Evolutionary conservation across 1,140 invertebrate genomes (phyloP).

Genomic region (Formica selysi): DNA sequence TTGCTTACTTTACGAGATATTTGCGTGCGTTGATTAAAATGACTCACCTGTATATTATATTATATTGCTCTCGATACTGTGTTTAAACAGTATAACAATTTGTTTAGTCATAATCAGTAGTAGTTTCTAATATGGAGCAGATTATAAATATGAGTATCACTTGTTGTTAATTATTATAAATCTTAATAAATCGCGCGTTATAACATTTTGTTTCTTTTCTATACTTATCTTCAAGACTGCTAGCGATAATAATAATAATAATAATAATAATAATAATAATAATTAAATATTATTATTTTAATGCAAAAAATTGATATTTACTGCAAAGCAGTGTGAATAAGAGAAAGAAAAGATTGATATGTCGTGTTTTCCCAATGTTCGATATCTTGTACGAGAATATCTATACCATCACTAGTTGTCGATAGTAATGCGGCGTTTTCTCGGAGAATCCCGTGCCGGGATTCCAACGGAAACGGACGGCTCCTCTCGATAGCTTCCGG

Average conservation of each 20-base stretch:
- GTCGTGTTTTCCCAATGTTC: neutral
- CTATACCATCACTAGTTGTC: neutral
- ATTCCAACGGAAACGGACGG: slow-evolving; percentile 29
- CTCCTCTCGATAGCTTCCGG: neutral
- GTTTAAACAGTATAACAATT: no score
- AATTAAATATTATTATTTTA: neutral
- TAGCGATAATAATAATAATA: neutral
- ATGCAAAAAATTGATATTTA: neutral
- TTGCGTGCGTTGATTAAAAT: no score
- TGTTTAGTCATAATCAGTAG: no score
- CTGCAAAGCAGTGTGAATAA: neutral
- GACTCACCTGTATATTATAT: no score
- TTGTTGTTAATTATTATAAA: neutral
- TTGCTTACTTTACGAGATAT: no score
- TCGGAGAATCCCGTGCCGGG: neutral
- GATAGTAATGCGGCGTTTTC: neutral
- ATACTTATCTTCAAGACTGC: neutral
- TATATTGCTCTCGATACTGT: neutral
- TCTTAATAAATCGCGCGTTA: neutral
- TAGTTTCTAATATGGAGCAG: no score
- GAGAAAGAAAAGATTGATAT: neutral
- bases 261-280: neutral
- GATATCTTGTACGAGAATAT: neutral
- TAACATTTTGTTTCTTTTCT: no score
- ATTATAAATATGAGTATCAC: neutral